Evolutionary conservation across 2,888 invertebrate species (phyloP).

Genomic region (Pseudolycoriella hygida): DNA sequence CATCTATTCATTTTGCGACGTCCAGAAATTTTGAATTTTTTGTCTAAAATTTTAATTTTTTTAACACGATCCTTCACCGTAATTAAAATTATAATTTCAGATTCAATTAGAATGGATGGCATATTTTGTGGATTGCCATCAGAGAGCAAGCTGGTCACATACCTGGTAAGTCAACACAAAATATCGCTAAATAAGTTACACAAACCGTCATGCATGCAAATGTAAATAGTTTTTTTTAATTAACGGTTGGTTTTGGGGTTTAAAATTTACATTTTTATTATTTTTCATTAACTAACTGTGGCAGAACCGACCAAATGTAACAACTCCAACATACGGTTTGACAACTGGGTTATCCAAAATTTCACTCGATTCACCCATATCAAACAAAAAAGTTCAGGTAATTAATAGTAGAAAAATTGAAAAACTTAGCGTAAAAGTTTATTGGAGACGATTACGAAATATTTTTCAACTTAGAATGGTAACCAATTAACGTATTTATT

Average conservation of each 20-base stretch:
- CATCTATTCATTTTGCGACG: too few relatives aligned
- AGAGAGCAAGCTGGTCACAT: constrained; percentile 70
- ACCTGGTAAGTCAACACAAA: constrained; percentile 44
- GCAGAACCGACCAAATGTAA: constrained; percentile 27
- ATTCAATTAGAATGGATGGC: constrained; percentile 48
- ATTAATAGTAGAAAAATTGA: constrained; percentile 10
- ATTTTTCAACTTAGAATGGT: neutral
- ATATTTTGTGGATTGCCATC: constrained; percentile 62
- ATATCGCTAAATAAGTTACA: too few relatives aligned
- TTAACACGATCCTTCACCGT: too few relatives aligned
- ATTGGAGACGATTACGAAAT: neutral
- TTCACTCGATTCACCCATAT: constrained; percentile 26
- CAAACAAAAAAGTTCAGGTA: constrained; percentile 29
- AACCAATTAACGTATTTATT: too few relatives aligned
- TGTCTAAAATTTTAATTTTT: too few relatives aligned
- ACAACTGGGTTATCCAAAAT: constrained; percentile 25
- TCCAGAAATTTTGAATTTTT: too few relatives aligned
- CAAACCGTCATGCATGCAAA: neutral
- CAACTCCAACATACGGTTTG: constrained; percentile 25
- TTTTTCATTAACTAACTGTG: constrained; percentile 3
- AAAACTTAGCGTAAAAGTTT: neutral
- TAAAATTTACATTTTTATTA: neutral
- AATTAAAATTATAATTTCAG: too few relatives aligned
- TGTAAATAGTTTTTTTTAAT: neutral
- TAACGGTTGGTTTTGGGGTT: neutral